Percentiles rank a stretch among this genome's conserved stretches.
phyloP scores from a whole-genome alignment of 2,113 vertebrate genomes.

The Macrotis lagotis region DNA sequence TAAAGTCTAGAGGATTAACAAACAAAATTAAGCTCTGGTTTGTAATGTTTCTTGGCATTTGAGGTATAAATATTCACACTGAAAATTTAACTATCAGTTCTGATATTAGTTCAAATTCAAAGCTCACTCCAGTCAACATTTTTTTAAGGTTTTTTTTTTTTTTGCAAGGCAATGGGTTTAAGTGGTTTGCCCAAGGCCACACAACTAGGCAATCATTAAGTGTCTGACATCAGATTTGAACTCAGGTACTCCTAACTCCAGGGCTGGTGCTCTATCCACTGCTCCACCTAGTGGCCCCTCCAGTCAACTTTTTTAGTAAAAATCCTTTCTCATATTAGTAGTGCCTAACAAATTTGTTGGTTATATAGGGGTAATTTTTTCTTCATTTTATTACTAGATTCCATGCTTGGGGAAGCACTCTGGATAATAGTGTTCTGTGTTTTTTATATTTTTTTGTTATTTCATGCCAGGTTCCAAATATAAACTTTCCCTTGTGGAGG shows the following conservation, averaged over 20 bases:
- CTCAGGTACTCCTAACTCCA: no score
- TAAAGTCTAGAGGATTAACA: neutral
- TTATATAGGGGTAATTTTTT: neutral
- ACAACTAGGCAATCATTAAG: no score
- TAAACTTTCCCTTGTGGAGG: neutral
- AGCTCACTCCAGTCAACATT: neutral
- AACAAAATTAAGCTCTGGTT: neutral
- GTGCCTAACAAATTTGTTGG: neutral
- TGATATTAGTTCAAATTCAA: neutral
- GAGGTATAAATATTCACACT: neutral
- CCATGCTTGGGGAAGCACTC: neutral
- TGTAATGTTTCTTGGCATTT: neutral
- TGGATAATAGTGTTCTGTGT: neutral
- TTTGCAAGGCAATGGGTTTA: no score
- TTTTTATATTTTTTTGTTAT: neutral
- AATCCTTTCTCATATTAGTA: neutral
- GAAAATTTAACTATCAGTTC: neutral
- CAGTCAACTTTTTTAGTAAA: neutral
- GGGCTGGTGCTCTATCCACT: no score
- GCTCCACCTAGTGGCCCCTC: no score
- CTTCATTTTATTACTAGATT: neutral
- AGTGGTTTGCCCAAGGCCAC: no score
- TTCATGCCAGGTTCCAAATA: neutral
- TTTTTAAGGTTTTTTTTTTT: no score
- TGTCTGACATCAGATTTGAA: no score